Evolutionary conservation across 2,888 invertebrate species (phyloP), one percentile per base, ranked within the genome.

Genomic region (Macropis europaea): DNA sequence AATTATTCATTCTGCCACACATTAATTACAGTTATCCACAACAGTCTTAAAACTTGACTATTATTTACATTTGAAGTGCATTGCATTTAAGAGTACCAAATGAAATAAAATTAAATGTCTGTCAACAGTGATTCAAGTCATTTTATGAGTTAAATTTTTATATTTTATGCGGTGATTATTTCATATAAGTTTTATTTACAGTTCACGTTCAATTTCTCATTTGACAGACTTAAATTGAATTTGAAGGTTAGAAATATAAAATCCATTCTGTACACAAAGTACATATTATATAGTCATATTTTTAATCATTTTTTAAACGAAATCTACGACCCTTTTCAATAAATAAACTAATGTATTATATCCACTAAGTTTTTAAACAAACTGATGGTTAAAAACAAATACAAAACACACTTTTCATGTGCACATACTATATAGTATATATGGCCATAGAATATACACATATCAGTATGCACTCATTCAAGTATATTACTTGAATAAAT

Each of bases 1-100:
- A 89, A 68, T 90, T 88, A 59, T 90, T 89, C 90, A 92, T 90
- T 34, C 11, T 48, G 50, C 9, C 30, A 34, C 47, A 36, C 28
- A 42, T 42, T 54, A 64, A 64, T 7, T 17, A 15, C 32, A 11
- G 6, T 53, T 15, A 40, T 15, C 6, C n/a, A 11, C 40, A 19
- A 17, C 5, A 40, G 15, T 30, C 6, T 15, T 17, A 40, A 15
- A 26, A 32, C 30, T 5, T 9, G n/a, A 47, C 11, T 47, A 0
- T 22, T 36, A 7, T 28, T 24, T 15, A 30, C 11, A 26, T 9
- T n/a, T 15, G 17, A 0, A 22, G 19, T 15, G 13, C 5, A n/a
- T 50, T 17, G 32, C 15, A 22, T n/a, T 19, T 11, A 28, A 34
- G 15, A 15, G 6, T 36, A 36, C 4, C 4, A 54, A 54, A n/a